Percentiles rank a stretch among this genome's conserved stretches.
phyloP scores from a whole-genome alignment of 2,113 vertebrate species.

The Myrmecobius fasciatus region DNA sequence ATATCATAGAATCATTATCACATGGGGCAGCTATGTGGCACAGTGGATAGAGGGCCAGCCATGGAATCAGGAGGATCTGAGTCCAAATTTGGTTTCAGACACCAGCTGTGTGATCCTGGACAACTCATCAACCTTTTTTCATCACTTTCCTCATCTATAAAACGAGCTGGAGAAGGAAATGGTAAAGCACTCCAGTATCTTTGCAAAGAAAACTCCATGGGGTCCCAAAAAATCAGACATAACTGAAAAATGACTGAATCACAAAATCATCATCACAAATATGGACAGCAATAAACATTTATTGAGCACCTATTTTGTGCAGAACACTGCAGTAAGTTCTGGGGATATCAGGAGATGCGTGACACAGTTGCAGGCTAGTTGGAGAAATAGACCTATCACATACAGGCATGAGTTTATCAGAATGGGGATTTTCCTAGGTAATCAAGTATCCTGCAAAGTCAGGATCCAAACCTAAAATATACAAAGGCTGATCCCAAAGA shows the following conservation, averaged over 20 bases:
- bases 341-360: not conserved
- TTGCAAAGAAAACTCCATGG: too few species aligned
- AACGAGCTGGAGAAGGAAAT: too few species aligned
- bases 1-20: not conserved
- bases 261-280: not conserved
- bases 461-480: not conserved
- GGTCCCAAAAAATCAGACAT: too few species aligned
- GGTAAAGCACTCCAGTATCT: too few species aligned
- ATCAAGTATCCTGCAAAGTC: not conserved
- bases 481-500: not conserved
- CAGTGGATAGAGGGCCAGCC: not conserved
- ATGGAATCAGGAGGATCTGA: not conserved
- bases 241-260: not conserved
- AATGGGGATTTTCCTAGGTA: not conserved
- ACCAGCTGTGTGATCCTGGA: not conserved
- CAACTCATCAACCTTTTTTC: not conserved
- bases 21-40: not conserved
- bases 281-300: not conserved
- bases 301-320: not conserved
- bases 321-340: not conserved
- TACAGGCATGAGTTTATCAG: not conserved
- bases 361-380: not conserved
- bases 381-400: not conserved
- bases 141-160: too few species aligned
- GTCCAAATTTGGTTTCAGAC: not conserved